Base-by-base conservation (phyloP, 1,140 invertebrate genomes). In the Armadillidium nasatum region DNA sequence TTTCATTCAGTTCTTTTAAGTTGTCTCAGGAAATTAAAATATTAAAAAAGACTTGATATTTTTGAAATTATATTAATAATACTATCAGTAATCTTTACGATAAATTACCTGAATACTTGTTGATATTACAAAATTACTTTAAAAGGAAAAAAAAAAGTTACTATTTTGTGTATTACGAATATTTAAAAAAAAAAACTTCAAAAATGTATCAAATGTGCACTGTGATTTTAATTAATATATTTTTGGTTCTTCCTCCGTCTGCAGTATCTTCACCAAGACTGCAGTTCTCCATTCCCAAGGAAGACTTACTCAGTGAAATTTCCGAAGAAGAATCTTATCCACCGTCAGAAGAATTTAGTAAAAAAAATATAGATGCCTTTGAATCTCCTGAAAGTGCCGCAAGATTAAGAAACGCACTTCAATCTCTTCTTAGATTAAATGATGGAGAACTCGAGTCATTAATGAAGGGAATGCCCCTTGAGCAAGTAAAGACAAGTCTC, bases 381-480 rank as follows among this genome's bases (percentile, higher is more conserved):
- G 50, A 60, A 19, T 15, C 50, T 60, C 50, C 50, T 9, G 73
- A 54, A 21, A 67, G 60, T 15, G 50, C 73, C 4, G 13, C 22
- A 43, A n/a, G 73, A n/a, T 21, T 75, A 1, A 46, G 73, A 33
- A 67, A 46, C 9, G 73, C 60, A 6, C 33, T 75, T 46, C 54
- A 44, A 44, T 46, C 73, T 4, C 45, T 75, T 7, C 60, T 75
- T 15, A 60, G 44, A 7, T 67, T 75, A 44, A 75, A 75, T 44
- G 73, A 75, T 11, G 73, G 73, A 15, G 73, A 75, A 33, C 23
- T 75, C 0, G 23, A 68, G 43, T 66, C 73, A 7, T 54, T 75
- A 9, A 67, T 75, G 73, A 45, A 43, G 7, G 73, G 73, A 13
- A 54, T 68, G 15, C 60, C 66, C 44, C 23, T 67, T 11, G 45